A percentile compares a stretch with the other conserved stretches of the same genome.
Conservation (phyloP, 2,113 vertebrate species). For the Desmodus rotundus region DNA sequence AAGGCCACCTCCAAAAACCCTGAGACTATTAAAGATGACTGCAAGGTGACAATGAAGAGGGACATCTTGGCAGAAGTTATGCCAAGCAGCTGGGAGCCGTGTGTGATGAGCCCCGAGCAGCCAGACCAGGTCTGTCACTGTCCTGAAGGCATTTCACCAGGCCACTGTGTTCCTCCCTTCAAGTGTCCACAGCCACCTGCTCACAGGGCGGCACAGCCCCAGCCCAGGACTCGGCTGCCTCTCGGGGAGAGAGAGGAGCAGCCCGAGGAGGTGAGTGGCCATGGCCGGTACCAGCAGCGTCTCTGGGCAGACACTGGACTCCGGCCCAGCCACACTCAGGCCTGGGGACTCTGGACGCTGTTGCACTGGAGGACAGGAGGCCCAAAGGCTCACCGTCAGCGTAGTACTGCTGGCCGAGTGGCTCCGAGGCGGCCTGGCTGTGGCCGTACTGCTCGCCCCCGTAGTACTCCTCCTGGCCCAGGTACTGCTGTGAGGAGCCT, state of each 20-base stretch:
- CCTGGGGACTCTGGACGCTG: rapidly evolving
- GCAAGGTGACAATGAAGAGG: rapidly evolving
- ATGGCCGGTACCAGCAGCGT: rapidly evolving
- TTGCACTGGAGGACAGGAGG: neutral
- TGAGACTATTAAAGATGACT: rapidly evolving
- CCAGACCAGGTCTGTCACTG: rapidly evolving
- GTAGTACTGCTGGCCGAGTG: constrained; percentile 95
- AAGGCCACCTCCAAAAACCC: neutral
- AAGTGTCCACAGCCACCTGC: neutral
- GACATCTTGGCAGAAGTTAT: rapidly evolving
- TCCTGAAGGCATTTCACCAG: rapidly evolving
- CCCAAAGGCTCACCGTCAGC: constrained; percentile 88
- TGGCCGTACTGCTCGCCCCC: constrained; percentile 93
- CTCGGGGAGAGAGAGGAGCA: neutral
- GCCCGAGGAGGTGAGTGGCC: rapidly evolving
- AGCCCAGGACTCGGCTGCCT: neutral
- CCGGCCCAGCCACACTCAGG: rapidly evolving
- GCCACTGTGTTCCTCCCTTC: neutral
- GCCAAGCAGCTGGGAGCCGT: rapidly evolving
- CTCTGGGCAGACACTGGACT: neutral
- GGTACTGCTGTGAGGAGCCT: constrained; percentile 95
- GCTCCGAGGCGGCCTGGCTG: constrained; percentile 90
- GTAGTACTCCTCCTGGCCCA: constrained; percentile 97
- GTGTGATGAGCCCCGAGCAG: rapidly evolving
- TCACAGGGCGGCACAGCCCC: rapidly evolving